A percentile compares a stretch with the other conserved stretches of the same genome.
phyloP scores from a whole-genome alignment of 2,113 vertebrate species.

The Oncorhynchus mykiss region DNA sequence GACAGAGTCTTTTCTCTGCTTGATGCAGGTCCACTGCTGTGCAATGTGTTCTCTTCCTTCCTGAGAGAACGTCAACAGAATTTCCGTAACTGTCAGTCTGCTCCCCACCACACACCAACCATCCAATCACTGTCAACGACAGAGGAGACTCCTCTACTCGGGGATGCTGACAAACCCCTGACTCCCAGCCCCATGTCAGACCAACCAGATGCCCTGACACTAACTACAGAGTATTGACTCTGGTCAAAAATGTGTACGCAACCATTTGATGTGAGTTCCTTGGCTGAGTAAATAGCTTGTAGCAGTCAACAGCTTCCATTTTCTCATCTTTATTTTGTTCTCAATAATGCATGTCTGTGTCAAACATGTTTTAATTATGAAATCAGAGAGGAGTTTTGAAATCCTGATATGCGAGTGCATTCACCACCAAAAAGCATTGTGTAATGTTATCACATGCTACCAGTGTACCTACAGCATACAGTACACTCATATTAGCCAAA shows the following conservation, averaged over 20 bases:
- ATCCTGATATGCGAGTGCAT: constrained; percentile 44
- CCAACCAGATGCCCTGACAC: not conserved
- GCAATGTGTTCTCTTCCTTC: not conserved
- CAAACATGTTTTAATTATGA: constrained; percentile 61
- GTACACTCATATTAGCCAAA: not conserved
- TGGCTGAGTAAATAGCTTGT: not conserved
- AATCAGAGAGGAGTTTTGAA: constrained; percentile 35
- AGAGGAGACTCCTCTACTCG: not conserved
- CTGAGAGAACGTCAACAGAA: constrained; percentile 44
- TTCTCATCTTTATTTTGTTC: constrained; percentile 57
- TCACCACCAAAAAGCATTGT: constrained; percentile 50
- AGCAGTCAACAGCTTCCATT: constrained; percentile 29
- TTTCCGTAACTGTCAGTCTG: constrained; percentile 32
- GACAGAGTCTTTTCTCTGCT: constrained; percentile 34
- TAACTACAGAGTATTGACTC: no score
- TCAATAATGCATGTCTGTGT: constrained; percentile 51
- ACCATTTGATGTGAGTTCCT: no score
- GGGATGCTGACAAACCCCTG: constrained; percentile 17
- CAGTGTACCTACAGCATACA: constrained; percentile 3
- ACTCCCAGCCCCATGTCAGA: no score
- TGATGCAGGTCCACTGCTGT: constrained; percentile 33
- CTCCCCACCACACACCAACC: constrained; percentile 9
- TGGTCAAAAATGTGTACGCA: no score
- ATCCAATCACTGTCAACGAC: constrained; percentile 25
- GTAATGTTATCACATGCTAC: constrained; percentile 32